A percentile compares a stretch with the other conserved stretches of the same genome.
Conservation (phyloP, 2,888 invertebrate species). For the Ectobius pallidus region DNA sequence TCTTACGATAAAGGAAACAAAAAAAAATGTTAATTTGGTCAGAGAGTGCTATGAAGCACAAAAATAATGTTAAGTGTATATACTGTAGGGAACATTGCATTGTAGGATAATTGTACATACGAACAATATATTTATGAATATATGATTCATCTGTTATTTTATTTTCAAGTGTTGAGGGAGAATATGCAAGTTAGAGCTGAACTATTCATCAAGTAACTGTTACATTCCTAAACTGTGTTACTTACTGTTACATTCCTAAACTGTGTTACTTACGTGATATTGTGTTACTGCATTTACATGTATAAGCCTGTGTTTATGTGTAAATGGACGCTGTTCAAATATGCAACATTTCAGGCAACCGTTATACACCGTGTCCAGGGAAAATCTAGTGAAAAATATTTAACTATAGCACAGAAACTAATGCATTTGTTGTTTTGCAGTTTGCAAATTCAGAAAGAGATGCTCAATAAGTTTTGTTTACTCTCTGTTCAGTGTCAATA, state of each 20-base stretch:
- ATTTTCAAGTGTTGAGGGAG: not conserved
- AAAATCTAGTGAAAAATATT: too few species aligned
- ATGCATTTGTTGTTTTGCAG: too few species aligned
- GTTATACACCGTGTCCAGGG: too few species aligned
- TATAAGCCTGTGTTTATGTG: too few species aligned
- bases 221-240: not conserved
- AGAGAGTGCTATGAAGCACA: not conserved
- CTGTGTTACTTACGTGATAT: not conserved
- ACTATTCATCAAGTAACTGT: too few species aligned
- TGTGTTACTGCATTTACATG: not conserved
- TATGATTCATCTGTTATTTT: conserved; percentile 7
- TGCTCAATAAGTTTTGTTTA: too few species aligned
- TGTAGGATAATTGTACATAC: conserved; percentile 38
- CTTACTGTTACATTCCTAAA: not conserved
- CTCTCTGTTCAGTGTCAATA: too few species aligned
- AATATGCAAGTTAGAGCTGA: not conserved
- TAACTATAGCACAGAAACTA: too few species aligned
- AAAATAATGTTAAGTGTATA: conserved; percentile 24
- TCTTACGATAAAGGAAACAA: not conserved
- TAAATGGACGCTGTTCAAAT: too few species aligned
- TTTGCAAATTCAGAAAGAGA: too few species aligned
- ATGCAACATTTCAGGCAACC: too few species aligned
- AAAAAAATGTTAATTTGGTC: too few species aligned
- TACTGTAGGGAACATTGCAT: conserved; percentile 32
- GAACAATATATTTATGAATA: conserved; percentile 35